phyloP scores from a whole-genome alignment of 2,113 vertebrate genomes.

The Cairina moschata region DNA sequence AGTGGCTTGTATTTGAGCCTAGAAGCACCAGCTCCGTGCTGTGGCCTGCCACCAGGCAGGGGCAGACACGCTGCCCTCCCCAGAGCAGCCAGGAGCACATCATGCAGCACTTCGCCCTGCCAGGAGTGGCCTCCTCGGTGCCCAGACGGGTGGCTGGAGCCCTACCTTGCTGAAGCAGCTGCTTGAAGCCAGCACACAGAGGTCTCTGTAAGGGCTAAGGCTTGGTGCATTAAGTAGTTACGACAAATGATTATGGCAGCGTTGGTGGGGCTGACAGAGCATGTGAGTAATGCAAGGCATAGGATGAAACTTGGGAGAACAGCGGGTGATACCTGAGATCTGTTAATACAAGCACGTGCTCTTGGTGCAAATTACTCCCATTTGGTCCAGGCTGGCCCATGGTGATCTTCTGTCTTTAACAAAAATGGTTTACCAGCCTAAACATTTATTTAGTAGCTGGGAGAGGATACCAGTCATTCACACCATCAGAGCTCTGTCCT shows the following conservation, averaged over 20 bases:
- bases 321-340: not conserved
- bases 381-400: not conserved
- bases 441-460: not conserved
- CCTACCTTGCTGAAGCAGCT: not conserved
- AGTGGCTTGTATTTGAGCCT: not conserved
- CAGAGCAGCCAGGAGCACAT: not conserved
- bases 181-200: not conserved
- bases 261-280: not conserved
- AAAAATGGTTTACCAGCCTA: not conserved
- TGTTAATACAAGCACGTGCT: not conserved
- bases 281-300: not conserved
- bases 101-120: not conserved
- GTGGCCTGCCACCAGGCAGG: not conserved
- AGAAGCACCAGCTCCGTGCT: too few relatives aligned
- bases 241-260: not conserved
- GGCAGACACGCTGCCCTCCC: not conserved
- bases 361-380: not conserved
- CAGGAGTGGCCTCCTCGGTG: too few relatives aligned
- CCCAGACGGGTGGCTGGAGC: rapidly evolving
- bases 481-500: not conserved
- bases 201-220: not conserved
- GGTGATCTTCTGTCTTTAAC: not conserved
- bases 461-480: not conserved
- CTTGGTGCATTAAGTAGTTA: not conserved
- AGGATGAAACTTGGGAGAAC: not conserved